A percentile compares a stretch with the other conserved stretches of the same genome.
Evolutionary conservation across 2,113 vertebrate species (phyloP).

Genomic region (Dipodomys ordii): DNA sequence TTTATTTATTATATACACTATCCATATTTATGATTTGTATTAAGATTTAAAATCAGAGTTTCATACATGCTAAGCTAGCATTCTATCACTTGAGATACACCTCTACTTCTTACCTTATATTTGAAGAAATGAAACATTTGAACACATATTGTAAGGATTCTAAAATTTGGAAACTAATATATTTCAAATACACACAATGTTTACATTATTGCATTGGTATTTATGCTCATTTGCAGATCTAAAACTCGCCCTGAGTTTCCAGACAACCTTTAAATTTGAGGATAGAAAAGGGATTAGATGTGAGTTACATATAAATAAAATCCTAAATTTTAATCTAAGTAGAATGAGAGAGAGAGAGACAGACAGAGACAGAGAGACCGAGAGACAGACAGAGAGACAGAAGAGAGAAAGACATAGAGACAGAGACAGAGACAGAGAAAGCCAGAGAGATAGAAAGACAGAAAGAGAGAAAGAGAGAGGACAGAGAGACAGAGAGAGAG

Average conservation of each 20-base stretch:
- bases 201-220: background rate
- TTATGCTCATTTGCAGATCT: background rate
- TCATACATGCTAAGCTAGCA: no score
- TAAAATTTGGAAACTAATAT: background rate
- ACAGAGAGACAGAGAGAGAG: background rate
- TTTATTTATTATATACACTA: background rate
- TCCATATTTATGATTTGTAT: background rate
- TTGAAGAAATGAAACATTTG: background rate
- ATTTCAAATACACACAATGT: background rate
- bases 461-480: background rate
- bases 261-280: background rate
- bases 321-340: background rate
- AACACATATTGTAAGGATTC: background rate
- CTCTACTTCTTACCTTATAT: background rate
- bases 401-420: no score
- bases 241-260: background rate
- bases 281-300: background rate
- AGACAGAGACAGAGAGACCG: no score
- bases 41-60: no score
- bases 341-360: background rate
- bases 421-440: background rate
- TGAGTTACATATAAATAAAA: background rate
- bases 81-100: no score
- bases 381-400: background rate
- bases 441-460: background rate